These are phyloP conservation scores for Imbricaverruca yamaguchii DNA, from an alignment of 2,888 invertebrate species.

Conservation along the genomic window DNA sequence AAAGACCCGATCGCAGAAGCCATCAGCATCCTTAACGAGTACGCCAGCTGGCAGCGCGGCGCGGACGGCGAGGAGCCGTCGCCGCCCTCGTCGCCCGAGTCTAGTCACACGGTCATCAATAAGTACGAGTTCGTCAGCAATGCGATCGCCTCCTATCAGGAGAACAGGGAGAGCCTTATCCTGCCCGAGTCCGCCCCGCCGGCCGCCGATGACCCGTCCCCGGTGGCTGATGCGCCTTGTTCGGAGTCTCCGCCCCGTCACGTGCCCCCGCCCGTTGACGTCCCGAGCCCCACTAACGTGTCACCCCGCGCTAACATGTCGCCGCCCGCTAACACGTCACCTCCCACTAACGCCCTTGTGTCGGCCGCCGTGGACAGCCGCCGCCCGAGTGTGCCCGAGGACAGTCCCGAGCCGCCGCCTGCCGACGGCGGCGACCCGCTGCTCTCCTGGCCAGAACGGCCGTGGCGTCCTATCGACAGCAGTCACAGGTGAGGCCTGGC, in stretches of 20 bases:
- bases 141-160: background rate
- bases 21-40: slow-evolving; percentile 16
- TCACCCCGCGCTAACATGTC: no score
- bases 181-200: no score
- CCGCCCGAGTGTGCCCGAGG: background rate
- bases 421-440: slow-evolving; percentile 5
- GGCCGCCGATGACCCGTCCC: no score
- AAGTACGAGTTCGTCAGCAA: background rate
- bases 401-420: background rate
- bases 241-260: no score
- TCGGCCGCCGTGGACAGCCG: no score
- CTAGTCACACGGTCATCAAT: slow-evolving; percentile 1
- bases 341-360: no score
- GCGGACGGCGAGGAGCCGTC: background rate
- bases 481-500: background rate
- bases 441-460: background rate
- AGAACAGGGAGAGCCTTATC: background rate
- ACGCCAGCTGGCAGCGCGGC: background rate
- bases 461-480: slow-evolving; percentile 8
- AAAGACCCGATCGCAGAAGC: slow-evolving; percentile 12
- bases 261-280: no score
- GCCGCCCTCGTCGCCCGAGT: slow-evolving; percentile 6
- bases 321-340: no score
- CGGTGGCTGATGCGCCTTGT: no score
- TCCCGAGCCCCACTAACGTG: no score